Conservation (phyloP, 2,888 invertebrate species). For the Drosophila siamana region DNA sequence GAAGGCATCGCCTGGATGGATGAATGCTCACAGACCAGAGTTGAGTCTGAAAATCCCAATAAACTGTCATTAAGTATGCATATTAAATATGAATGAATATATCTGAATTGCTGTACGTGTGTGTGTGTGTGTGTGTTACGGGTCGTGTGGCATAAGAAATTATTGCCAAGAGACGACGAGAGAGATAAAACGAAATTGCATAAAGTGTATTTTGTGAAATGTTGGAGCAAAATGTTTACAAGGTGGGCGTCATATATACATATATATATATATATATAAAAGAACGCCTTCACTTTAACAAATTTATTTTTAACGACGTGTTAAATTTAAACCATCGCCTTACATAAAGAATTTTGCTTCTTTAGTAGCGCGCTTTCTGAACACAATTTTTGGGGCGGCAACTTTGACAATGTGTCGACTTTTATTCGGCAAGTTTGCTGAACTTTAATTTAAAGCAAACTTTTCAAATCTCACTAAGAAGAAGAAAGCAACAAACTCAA, state of each 20-base stretch:
- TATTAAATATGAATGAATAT: slow-evolving; percentile 39
- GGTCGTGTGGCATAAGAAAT: slow-evolving; percentile 36
- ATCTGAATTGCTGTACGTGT: slow-evolving; percentile 18
- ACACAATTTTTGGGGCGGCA: neutral
- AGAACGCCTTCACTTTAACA: neutral
- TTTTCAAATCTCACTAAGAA: neutral
- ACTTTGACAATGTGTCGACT: neutral
- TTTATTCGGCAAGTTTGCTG: neutral
- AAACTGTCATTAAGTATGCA: slow-evolving; percentile 73
- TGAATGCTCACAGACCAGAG: slow-evolving; percentile 3
- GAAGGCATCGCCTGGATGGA: neutral
- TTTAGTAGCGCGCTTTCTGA: neutral
- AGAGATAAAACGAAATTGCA: slow-evolving; percentile 33
- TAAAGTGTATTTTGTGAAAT: slow-evolving; percentile 54
- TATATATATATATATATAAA: neutral
- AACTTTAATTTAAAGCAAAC: neutral
- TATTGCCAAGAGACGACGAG: slow-evolving; percentile 24
- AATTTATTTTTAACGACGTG: slow-evolving; percentile 1
- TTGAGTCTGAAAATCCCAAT: slow-evolving; percentile 37
- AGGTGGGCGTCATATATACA: neutral
- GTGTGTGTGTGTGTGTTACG: neutral
- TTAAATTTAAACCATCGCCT: neutral
- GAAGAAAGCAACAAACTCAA: too few relatives aligned
- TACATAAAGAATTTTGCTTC: neutral
- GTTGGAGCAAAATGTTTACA: neutral